These are phyloP conservation scores for Theonella swinhoei DNA, from an alignment of 37 sponge, comb jelly and placozoan species.

Conservation along the genomic window DNA sequence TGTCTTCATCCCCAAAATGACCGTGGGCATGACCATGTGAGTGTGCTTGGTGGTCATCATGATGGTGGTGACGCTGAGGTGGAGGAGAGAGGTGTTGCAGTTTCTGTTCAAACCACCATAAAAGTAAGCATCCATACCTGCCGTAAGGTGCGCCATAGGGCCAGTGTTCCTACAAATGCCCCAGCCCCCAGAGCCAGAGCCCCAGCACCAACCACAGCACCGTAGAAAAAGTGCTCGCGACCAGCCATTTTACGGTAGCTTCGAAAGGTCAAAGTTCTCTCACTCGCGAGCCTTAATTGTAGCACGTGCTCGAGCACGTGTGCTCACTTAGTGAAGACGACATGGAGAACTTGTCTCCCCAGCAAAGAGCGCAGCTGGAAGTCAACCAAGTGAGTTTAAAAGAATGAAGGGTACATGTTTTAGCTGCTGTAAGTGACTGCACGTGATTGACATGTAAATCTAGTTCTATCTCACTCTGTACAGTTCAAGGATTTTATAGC, in stretches of 20 bases:
- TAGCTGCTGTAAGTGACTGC: background rate
- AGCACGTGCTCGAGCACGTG: background rate
- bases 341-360: conserved; percentile 61
- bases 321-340: background rate
- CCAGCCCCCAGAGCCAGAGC: background rate
- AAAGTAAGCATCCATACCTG: too few species aligned
- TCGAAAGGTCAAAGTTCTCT: too few species aligned
- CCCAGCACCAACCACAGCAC: background rate
- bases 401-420: too few species aligned
- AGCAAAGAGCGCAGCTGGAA: conserved; percentile 69
- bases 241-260: background rate
- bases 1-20: background rate
- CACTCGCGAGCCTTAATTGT: too few species aligned
- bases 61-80: too few species aligned
- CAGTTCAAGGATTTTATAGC: conserved; percentile 88
- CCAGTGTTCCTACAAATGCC: background rate
- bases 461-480: background rate
- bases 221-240: background rate
- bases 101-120: too few species aligned
- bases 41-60: background rate
- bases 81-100: too few species aligned
- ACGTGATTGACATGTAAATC: background rate
- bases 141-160: background rate
- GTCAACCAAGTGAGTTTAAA: conserved; percentile 53
- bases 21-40: background rate